Percentiles rank a stretch among this genome's conserved stretches.
Conservation (phyloP, 2,797 vertebrate genomes). For the Sebastes cheni region DNA sequence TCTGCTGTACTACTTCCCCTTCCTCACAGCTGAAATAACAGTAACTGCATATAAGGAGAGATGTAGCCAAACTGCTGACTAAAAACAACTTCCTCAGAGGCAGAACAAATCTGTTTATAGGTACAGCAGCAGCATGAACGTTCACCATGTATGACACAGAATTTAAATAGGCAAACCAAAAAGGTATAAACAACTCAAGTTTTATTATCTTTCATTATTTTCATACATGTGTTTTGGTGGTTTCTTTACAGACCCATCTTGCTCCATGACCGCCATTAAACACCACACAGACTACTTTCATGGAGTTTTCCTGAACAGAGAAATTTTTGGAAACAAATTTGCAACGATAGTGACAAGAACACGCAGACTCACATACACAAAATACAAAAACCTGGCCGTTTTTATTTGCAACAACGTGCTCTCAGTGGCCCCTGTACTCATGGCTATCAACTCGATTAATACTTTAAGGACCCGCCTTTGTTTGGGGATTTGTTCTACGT, state of each 20-base stretch:
- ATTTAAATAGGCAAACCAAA: neutral
- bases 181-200: conserved; percentile 64
- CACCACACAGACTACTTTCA: conserved; percentile 21
- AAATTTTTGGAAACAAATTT: conserved; percentile 52
- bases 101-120: conserved; percentile 15
- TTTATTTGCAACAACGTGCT: conserved; percentile 44
- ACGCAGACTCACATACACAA: conserved; percentile 37
- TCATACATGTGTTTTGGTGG: conserved; percentile 45
- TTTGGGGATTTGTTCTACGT: conserved; percentile 80
- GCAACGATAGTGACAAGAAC: conserved; percentile 42
- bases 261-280: conserved; percentile 17
- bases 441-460: conserved; percentile 79
- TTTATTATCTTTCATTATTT: conserved; percentile 69
- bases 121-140: neutral
- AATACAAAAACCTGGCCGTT: conserved; percentile 63
- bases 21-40: neutral
- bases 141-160: neutral
- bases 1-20: conserved; percentile 39
- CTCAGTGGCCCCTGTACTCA: conserved; percentile 71
- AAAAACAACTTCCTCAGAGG: conserved; percentile 38
- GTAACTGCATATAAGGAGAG: neutral
- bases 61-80: conserved; percentile 14
- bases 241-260: conserved; percentile 29
- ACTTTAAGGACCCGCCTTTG: conserved; percentile 87
- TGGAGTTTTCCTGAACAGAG: conserved; percentile 25